Conservation (phyloP, 2,888 invertebrate genomes). For the Lottia scabra region DNA sequence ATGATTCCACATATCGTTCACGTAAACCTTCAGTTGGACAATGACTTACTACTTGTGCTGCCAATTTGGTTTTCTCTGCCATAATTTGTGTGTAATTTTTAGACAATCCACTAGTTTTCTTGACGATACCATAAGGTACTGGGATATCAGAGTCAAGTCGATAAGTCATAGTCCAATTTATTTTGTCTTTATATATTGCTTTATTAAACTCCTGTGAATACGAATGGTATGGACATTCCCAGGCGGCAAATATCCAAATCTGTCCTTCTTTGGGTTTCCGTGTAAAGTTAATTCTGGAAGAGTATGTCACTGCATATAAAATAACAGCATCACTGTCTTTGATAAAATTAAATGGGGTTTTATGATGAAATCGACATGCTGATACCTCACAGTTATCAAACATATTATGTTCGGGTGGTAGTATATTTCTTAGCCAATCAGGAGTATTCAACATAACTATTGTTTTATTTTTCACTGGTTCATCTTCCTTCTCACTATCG, state of each 20-base stretch:
- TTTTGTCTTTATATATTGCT: neutral
- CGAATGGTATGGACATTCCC: neutral
- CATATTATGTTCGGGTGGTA: neutral
- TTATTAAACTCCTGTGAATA: neutral
- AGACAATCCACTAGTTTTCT: neutral
- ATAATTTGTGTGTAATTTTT: neutral
- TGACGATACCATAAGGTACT: conserved; percentile 20
- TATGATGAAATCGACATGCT: neutral
- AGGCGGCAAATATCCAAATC: neutral
- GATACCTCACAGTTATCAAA: neutral
- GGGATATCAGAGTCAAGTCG: conserved; percentile 35
- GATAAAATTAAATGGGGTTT: neutral
- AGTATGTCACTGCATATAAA: neutral
- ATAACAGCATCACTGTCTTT: neutral
- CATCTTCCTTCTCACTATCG: neutral
- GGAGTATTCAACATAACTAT: no score
- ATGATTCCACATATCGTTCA: conserved; percentile 13
- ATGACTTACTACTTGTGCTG: conserved; percentile 23
- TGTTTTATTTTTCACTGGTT: neutral
- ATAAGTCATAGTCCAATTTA: conserved; percentile 40
- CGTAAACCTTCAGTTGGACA: conserved; percentile 23
- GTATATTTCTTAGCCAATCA: neutral
- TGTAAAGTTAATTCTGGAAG: neutral
- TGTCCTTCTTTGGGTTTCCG: neutral
- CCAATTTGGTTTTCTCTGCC: conserved; percentile 18